These are phyloP conservation scores for Diceros bicornis DNA, from an alignment of 2,797 vertebrate genomes.

Conservation along the genomic window DNA sequence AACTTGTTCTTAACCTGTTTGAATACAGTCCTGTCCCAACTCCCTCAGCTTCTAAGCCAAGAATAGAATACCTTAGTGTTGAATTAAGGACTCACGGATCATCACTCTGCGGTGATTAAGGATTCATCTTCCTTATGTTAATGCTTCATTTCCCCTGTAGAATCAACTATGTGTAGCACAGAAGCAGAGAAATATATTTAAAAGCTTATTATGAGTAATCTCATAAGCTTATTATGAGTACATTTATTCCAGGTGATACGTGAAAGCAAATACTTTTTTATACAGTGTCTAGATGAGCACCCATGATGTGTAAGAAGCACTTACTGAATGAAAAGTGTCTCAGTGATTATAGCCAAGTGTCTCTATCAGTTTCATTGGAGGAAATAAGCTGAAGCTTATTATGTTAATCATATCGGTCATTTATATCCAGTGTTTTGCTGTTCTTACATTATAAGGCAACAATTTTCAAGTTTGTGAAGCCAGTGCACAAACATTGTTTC, in stretches of 20 bases:
- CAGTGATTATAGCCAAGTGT: not conserved
- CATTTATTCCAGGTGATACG: not conserved
- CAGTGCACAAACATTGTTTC: not conserved
- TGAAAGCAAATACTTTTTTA: not conserved
- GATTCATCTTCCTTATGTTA: not conserved
- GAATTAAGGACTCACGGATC: not conserved
- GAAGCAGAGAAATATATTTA: not conserved
- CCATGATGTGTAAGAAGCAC: not conserved
- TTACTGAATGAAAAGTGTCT: not conserved
- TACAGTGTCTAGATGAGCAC: not conserved
- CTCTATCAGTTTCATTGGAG: not conserved
- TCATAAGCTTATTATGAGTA: not conserved
- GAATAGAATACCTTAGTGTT: not conserved
- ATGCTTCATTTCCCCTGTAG: not conserved
- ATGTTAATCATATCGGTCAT: not conserved
- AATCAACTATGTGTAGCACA: not conserved
- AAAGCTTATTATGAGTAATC: constrained; percentile 22
- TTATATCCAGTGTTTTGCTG: not conserved
- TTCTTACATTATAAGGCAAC: not conserved
- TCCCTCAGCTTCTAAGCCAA: not conserved
- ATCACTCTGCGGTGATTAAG: not conserved
- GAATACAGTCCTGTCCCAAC: not conserved
- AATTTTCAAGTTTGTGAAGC: not conserved
- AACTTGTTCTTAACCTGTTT: not conserved
- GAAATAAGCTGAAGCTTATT: not conserved